phyloP scores from a whole-genome alignment of 2,113 vertebrate genomes.

The Psittacula cyanocephala region DNA sequence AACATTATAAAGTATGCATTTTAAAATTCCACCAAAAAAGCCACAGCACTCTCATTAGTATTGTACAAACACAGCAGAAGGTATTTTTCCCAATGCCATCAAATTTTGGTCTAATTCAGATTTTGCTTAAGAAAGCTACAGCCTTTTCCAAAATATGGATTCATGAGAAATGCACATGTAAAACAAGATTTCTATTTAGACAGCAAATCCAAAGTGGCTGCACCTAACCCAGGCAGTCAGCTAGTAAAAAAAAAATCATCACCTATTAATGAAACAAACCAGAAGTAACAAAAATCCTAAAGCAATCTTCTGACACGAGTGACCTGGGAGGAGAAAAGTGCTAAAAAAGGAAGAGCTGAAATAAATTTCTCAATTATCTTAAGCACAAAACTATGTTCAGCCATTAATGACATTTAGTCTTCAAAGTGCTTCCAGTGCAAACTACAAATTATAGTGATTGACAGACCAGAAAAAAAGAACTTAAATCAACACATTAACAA shows the following conservation, averaged over 20 bases:
- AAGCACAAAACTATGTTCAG: neutral
- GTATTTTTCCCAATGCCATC: neutral
- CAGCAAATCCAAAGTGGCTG: neutral
- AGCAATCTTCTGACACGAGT: neutral
- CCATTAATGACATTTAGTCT: neutral
- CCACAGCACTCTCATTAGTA: neutral
- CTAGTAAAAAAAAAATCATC: neutral
- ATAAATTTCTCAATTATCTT: neutral
- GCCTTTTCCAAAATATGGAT: neutral
- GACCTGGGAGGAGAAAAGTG: rapidly evolving
- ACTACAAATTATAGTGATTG: neutral
- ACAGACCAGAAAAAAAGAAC: neutral
- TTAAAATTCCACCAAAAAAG: neutral
- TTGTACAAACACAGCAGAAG: neutral
- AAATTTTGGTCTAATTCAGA: neutral
- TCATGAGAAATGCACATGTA: neutral
- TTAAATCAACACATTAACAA: neutral
- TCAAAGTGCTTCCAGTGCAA: neutral
- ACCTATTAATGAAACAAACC: neutral
- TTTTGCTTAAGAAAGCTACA: neutral
- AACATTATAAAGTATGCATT: neutral
- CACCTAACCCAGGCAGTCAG: neutral
- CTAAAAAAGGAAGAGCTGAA: neutral
- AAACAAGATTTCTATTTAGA: neutral
- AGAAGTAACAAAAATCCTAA: neutral